These are phyloP conservation scores for Euwallacea similis DNA, from an alignment of 1,140 invertebrate genomes.

Conservation along the genomic window DNA sequence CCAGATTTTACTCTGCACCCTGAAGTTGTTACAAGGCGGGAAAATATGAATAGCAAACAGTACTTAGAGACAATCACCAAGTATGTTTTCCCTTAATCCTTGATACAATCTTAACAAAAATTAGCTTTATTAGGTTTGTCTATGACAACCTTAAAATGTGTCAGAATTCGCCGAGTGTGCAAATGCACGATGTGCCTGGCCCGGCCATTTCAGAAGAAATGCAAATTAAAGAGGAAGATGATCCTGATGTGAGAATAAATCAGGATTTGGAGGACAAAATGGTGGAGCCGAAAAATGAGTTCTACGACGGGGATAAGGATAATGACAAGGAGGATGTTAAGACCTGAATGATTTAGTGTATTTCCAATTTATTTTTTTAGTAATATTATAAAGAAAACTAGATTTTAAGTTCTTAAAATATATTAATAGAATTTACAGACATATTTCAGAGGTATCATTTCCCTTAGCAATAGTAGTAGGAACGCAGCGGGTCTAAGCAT, in stretches of 20 bases:
- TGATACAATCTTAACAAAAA: background rate
- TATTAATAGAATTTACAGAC: too few relatives aligned
- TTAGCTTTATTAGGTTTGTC: constrained; percentile 60
- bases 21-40: constrained; percentile 79
- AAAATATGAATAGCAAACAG: constrained; percentile 91
- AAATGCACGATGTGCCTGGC: constrained; percentile 91
- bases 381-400: background rate
- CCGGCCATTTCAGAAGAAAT: constrained; percentile 70
- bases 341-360: background rate
- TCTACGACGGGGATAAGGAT: constrained; percentile 87
- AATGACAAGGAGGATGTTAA: constrained; percentile 65
- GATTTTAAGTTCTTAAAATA: too few relatives aligned
- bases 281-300: constrained; percentile 88
- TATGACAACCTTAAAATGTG: constrained; percentile 88
- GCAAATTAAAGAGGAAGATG: constrained; percentile 71
- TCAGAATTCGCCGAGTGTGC: constrained; percentile 86
- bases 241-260: constrained; percentile 80
- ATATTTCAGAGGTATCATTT: too few relatives aligned
- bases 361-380: too few relatives aligned
- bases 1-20: constrained; percentile 94
- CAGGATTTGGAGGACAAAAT: constrained; percentile 82
- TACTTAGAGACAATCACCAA: constrained; percentile 87
- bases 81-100: constrained; percentile 32
- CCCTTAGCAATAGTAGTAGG: too few relatives aligned
- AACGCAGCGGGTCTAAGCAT: too few relatives aligned